Conservation (phyloP, 1,140 invertebrate species). For the Procambarus virginalis region DNA sequence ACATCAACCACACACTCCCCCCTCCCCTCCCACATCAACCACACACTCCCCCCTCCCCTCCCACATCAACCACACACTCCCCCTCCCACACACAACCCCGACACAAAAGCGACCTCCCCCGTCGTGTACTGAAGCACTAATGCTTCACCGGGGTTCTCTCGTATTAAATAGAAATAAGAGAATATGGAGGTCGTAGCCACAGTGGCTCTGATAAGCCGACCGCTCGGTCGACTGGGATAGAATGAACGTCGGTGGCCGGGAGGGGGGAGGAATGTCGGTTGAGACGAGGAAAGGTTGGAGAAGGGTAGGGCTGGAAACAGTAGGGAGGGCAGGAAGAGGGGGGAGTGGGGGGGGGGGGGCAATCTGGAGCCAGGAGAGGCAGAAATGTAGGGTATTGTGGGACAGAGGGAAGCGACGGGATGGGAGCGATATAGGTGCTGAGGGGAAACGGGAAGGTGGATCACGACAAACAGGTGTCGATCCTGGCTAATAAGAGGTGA, state of each 20-base stretch:
- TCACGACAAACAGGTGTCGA: no score
- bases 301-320: background rate
- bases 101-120: background rate
- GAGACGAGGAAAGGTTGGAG: background rate
- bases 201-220: slow-evolving; percentile 29
- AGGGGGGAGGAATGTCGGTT: background rate
- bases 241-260: background rate
- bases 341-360: no score
- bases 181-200: background rate
- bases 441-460: no score
- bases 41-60: no score
- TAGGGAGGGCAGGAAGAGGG: no score
- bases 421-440: no score
- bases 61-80: background rate
- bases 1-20: no score
- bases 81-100: background rate
- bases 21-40: no score
- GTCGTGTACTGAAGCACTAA: background rate
- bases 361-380: no score
- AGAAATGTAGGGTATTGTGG: no score
- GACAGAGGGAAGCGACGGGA: no score
- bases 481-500: no score
- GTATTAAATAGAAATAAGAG: slow-evolving; percentile 43
- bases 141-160: slow-evolving; percentile 16
- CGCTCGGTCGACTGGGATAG: background rate